Conservation (phyloP, 2,797 vertebrate species). For the Cirrhinus mrigala region DNA sequence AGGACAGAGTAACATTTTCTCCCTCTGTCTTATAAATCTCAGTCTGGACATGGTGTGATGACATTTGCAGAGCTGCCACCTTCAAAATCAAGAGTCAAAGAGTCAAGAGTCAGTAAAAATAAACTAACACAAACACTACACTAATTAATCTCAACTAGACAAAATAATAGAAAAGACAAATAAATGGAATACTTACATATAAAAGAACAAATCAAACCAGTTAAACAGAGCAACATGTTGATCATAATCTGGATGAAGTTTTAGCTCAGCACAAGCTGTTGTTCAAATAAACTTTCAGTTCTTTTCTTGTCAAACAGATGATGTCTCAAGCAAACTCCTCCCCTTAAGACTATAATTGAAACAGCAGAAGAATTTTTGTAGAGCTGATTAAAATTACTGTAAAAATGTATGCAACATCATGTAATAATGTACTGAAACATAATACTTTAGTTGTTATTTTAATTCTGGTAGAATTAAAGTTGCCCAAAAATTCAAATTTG, state of each 20-base stretch:
- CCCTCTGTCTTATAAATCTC: not conserved
- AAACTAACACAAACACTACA: not conserved
- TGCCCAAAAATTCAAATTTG: no score
- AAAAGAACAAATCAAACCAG: slow-evolving; percentile 4
- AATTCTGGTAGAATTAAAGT: no score
- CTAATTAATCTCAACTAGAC: no score
- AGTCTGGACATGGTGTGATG: not conserved
- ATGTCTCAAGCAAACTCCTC: slow-evolving; percentile 1
- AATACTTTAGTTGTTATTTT: not conserved
- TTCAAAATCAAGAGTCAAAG: not conserved
- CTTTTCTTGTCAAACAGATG: not conserved
- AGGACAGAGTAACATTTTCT: slow-evolving; percentile 34
- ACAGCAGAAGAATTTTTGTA: not conserved
- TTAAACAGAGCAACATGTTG: not conserved
- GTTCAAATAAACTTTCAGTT: not conserved
- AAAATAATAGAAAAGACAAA: no score
- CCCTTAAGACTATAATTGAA: not conserved
- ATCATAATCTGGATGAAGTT: not conserved
- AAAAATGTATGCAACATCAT: not conserved
- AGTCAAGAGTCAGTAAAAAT: no score
- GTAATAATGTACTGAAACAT: not conserved
- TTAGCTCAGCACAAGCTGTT: not conserved
- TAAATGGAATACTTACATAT: not conserved
- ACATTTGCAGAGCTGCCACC: not conserved
- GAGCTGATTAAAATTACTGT: not conserved